Conservation (phyloP, 2,113 vertebrate species). For the Rhodinocichla rosea region DNA sequence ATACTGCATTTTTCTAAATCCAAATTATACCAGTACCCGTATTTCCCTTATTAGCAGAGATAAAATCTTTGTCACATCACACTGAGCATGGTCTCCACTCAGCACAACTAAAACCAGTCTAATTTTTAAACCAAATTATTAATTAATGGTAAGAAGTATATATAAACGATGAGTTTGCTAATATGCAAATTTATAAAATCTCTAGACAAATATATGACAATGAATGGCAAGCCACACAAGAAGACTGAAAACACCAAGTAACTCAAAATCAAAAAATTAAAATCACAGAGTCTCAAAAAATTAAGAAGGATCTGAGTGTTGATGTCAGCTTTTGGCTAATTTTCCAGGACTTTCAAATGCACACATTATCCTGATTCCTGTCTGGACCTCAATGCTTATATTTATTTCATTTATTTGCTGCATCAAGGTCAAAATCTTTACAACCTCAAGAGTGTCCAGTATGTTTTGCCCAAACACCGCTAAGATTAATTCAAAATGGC, state of each 20-base stretch:
- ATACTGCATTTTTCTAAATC: constrained; percentile 37
- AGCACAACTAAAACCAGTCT: not conserved
- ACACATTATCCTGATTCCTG: not conserved
- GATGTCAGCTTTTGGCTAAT: not conserved
- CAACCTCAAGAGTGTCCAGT: not conserved
- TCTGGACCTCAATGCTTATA: not conserved
- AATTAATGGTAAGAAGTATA: not conserved
- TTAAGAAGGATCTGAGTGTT: not conserved
- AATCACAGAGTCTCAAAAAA: not conserved
- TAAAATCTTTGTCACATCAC: not conserved
- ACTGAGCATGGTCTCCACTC: not conserved
- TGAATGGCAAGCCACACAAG: not conserved
- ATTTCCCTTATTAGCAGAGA: not conserved
- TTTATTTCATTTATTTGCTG: not conserved
- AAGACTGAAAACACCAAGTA: not conserved
- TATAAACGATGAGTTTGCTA: not conserved
- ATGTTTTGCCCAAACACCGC: not conserved
- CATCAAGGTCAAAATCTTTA: not conserved
- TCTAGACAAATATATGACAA: not conserved
- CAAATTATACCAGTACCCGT: constrained; percentile 31
- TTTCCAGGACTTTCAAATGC: not conserved
- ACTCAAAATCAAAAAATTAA: not conserved
- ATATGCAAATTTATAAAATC: not conserved
- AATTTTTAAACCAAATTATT: not conserved
- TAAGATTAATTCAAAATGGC: not conserved